These are phyloP conservation scores for Gastrophysa polygoni DNA, from an alignment of 2,888 invertebrate species.

Conservation along the genomic window DNA sequence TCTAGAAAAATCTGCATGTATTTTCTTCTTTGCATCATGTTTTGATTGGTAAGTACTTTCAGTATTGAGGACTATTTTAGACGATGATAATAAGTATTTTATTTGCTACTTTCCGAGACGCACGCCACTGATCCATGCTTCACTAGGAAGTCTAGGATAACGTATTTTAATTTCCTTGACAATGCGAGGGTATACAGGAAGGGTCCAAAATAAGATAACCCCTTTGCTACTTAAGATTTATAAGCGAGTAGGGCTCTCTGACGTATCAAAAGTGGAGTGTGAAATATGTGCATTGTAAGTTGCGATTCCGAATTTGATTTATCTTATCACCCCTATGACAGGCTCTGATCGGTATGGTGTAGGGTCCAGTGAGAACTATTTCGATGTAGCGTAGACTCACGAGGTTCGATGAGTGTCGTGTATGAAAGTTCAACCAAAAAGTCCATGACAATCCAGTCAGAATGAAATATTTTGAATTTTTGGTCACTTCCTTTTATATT, in stretches of 20 bases:
- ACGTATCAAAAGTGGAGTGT: slow-evolving; percentile 17
- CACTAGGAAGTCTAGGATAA: slow-evolving; percentile 10
- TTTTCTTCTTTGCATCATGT: too few relatives aligned
- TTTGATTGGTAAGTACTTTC: too few relatives aligned
- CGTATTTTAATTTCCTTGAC: slow-evolving; percentile 19
- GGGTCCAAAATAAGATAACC: slow-evolving; percentile 30
- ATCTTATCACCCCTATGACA: slow-evolving; percentile 13
- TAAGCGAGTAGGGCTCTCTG: slow-evolving; percentile 12
- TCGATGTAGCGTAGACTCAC: too few relatives aligned
- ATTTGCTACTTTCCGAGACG: too few relatives aligned
- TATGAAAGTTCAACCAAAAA: too few relatives aligned
- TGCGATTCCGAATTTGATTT: slow-evolving; percentile 12
- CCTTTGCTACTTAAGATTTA: slow-evolving; percentile 33
- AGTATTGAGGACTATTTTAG: too few relatives aligned
- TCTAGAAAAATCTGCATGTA: too few relatives aligned
- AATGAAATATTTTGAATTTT: too few relatives aligned
- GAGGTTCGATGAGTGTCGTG: too few relatives aligned
- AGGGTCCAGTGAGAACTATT: neutral
- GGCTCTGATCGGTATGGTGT: neutral
- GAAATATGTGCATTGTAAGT: slow-evolving; percentile 17
- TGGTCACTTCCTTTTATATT: too few relatives aligned
- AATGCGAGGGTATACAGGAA: slow-evolving; percentile 20
- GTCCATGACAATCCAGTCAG: too few relatives aligned
- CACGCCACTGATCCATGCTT: neutral
- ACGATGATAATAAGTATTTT: too few relatives aligned